phyloP scores from a whole-genome alignment of 2,113 vertebrate species.

The Atrichornis clamosus region DNA sequence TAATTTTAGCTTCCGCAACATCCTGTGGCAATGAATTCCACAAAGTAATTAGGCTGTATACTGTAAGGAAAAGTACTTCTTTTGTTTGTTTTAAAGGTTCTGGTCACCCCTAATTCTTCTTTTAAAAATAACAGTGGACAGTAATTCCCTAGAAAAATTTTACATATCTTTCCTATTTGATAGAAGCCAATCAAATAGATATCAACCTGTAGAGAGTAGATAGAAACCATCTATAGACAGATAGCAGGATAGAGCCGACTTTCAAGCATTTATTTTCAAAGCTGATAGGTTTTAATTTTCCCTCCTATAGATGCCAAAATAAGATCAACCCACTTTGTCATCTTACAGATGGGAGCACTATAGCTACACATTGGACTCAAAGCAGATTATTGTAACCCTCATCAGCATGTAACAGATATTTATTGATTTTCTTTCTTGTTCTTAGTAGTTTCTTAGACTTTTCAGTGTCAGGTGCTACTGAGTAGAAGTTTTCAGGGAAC shows the following conservation, averaged over 20 bases:
- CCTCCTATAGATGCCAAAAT: background rate
- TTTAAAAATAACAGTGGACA: background rate
- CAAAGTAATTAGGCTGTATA: background rate
- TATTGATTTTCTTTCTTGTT: background rate
- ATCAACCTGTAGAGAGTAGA: background rate
- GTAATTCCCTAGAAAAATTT: background rate
- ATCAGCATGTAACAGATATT: background rate
- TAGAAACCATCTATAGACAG: background rate
- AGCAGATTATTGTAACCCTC: background rate
- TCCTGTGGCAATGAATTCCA: conserved; percentile 11
- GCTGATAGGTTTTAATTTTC: background rate
- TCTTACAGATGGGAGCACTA: background rate
- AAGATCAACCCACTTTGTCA: background rate
- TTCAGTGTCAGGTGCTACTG: background rate
- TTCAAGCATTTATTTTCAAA: background rate
- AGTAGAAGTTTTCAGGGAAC: background rate
- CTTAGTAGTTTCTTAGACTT: background rate
- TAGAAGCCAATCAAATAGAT: background rate
- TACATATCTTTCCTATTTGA: background rate
- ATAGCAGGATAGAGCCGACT: background rate
- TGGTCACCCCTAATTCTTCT: background rate
- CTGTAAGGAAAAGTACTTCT: background rate
- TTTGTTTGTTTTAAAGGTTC: background rate
- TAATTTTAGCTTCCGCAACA: conserved; percentile 40
- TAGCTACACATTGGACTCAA: background rate